Base-by-base conservation (phyloP, 2,797 vertebrate species). In the Yasuhikotakia modesta region DNA sequence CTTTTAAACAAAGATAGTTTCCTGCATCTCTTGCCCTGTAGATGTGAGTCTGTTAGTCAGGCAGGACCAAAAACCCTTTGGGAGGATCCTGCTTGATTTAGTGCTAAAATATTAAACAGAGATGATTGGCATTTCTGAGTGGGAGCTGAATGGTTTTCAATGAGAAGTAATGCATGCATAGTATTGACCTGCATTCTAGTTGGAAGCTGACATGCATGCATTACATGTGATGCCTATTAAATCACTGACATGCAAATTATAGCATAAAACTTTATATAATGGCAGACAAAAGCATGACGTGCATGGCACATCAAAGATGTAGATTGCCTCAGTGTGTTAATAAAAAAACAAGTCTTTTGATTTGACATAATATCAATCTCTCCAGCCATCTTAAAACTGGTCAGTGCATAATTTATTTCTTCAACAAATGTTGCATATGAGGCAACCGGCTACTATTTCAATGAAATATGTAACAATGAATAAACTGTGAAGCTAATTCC, bases 21-120 rank as follows among this genome's bases (percentile, higher is more conserved):
- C 79, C 65, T 22, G n/a, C 73, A 17, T 72, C 84, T 86, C 87
- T 89, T 85, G 77, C 83, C 84, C 79, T 82, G 84, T 87, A 87
- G 87, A 87, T 88, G 80, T 84, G 74, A 78, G 86, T 84, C 73
- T 79, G 78, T 85, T 85, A 87, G 87, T 89, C 86, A 85, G 80
- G 71, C 82, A 82, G 80, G 81, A 79, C 81, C 79, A 87, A 87
- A 84, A 87, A 86, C 85, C 83, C 85, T 87, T 76, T 61, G 82
- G 88, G 78, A 84, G 81, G 82, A 86, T 85, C 82, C 68, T 61
- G 83, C 73, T 50, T 70, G 70, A 83, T 77, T 67, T 81, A 55
- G 48, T 82, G 76, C 82, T 83, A 78, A 86, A 90, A 86, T 81
- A 84, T 85, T 81, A 80, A 85, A 69, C 52, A 21, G 63, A 73